These are phyloP conservation scores for Macropus fuliginosus DNA, from an alignment of 2,797 vertebrate species.

Conservation along the genomic window DNA sequence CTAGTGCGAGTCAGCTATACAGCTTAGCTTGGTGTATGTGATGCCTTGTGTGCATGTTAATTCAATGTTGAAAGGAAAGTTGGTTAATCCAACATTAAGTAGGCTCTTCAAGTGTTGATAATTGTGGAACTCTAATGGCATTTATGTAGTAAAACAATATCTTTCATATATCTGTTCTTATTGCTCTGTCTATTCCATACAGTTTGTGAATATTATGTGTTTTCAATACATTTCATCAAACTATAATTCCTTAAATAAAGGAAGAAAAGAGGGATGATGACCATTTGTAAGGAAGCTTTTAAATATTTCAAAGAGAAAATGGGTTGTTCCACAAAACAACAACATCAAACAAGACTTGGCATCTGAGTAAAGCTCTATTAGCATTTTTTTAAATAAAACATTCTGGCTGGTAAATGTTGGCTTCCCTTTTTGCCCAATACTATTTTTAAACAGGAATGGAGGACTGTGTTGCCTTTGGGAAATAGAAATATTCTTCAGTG, in stretches of 20 bases:
- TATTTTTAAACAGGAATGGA: not conserved
- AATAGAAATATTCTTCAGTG: not conserved
- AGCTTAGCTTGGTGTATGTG: not conserved
- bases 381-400: not conserved
- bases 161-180: not conserved
- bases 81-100: not conserved
- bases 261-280: not conserved
- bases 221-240: not conserved
- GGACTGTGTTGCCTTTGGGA: not conserved
- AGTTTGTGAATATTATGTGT: not conserved
- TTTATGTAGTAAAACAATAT: not conserved
- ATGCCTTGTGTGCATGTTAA: not conserved
- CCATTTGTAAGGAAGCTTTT: not conserved
- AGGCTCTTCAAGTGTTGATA: not conserved
- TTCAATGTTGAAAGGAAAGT: not conserved
- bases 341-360: not conserved
- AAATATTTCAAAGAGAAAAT: not conserved
- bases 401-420: not conserved
- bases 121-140: not conserved
- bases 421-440: not conserved
- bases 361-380: not conserved
- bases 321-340: not conserved
- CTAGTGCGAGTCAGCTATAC: not conserved
- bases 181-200: not conserved
- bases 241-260: not conserved